These are phyloP conservation scores for Rhagium mordax DNA, from an alignment of 2,888 invertebrate genomes.

Conservation along the genomic window DNA sequence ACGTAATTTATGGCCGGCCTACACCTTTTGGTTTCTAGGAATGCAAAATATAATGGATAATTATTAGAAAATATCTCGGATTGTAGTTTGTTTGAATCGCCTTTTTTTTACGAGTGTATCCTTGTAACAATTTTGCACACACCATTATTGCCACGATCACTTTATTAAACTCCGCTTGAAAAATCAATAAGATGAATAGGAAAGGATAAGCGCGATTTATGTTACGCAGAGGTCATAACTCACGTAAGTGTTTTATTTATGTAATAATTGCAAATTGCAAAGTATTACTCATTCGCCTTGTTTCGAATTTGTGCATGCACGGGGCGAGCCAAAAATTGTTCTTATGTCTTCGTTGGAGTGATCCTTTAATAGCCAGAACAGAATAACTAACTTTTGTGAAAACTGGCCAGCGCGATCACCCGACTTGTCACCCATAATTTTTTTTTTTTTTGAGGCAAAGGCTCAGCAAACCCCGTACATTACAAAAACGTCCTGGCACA, in stretches of 20 bases:
- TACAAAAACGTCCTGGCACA: no score
- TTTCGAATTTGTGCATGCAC: no score
- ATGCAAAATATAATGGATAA: constrained; percentile 20
- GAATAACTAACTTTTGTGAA: no score
- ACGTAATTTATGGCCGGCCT: constrained; percentile 27
- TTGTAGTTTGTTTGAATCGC: not conserved
- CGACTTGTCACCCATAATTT: no score
- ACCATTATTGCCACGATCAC: not conserved
- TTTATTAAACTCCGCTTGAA: not conserved
- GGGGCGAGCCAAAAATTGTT: no score
- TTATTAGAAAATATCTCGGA: constrained; percentile 13
- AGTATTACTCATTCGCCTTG: no score
- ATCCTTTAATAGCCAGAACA: no score
- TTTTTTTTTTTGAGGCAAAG: no score
- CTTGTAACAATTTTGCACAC: not conserved
- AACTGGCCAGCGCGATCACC: no score
- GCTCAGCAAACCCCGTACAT: no score
- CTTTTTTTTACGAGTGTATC: constrained; percentile 4
- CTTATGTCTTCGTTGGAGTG: no score
- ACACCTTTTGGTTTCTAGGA: constrained; percentile 18
- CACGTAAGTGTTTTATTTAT: constrained; percentile 14
- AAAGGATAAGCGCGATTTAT: not conserved
- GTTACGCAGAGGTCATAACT: not conserved
- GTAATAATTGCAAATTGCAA: no score
- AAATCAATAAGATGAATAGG: constrained; percentile 19